Evolutionary conservation across 1,140 invertebrate species (phyloP).

Genomic region (Drosophila bipectinata): DNA sequence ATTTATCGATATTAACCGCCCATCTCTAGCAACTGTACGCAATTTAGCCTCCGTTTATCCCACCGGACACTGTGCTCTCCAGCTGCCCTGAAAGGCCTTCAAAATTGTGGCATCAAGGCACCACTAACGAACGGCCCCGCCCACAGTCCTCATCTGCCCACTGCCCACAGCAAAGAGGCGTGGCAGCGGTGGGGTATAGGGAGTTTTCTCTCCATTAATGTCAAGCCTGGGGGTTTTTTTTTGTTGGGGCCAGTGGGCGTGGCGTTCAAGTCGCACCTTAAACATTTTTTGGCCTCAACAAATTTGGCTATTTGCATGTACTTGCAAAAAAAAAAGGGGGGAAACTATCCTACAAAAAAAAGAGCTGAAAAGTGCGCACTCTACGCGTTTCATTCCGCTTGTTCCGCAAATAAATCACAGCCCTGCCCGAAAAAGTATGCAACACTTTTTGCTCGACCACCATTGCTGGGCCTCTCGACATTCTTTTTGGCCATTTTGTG

Average conservation of each 20-base stretch:
- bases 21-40: background rate
- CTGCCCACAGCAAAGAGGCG: background rate
- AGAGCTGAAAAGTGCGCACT: slow-evolving; percentile 9
- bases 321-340: background rate
- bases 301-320: slow-evolving; percentile 58
- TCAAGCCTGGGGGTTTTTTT: slow-evolving; percentile 13
- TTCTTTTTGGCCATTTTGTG: slow-evolving; percentile 1
- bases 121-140: slow-evolving; percentile 40
- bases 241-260: background rate
- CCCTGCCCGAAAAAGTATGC: slow-evolving; percentile 53
- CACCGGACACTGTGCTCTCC: background rate
- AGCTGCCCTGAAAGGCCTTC: slow-evolving; percentile 26
- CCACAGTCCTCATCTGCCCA: background rate
- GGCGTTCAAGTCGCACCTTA: slow-evolving; percentile 30
- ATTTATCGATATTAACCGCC: background rate
- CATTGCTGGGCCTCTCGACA: slow-evolving; percentile 11
- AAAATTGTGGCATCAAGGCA: slow-evolving; percentile 1
- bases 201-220: slow-evolving; percentile 48
- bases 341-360: background rate
- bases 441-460: slow-evolving; percentile 44
- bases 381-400: slow-evolving; percentile 23
- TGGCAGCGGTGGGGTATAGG: background rate
- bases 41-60: slow-evolving; percentile 1
- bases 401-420: slow-evolving; percentile 63
- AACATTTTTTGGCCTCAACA: slow-evolving; percentile 36